Conservation (phyloP, 2,888 invertebrate species). For the Micoletzkya japonica region DNA sequence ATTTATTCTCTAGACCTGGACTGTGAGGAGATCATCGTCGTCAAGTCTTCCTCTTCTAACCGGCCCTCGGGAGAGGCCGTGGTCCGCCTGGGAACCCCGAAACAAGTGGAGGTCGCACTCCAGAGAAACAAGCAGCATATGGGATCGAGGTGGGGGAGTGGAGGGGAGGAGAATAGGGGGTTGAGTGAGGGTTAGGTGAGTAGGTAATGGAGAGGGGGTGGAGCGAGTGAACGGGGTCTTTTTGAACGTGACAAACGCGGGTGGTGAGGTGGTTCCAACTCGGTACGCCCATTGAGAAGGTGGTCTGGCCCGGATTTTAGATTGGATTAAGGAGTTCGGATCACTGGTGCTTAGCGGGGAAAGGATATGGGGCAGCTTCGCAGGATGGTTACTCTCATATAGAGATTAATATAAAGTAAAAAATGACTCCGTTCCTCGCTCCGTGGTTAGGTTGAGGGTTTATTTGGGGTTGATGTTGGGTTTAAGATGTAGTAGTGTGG, state of each 20-base stretch:
- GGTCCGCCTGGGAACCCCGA: conserved; percentile 47
- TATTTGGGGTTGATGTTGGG: no score
- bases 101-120: conserved; percentile 51
- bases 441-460: no score
- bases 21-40: conserved; percentile 56
- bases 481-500: no score
- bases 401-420: no score
- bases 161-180: not conserved
- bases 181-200: conserved; percentile 1
- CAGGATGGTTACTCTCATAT: no score
- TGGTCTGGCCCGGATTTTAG: no score
- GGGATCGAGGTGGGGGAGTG: conserved; percentile 55
- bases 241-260: not conserved
- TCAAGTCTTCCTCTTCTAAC: conserved; percentile 54
- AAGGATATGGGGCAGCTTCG: no score
- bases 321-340: not conserved
- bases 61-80: conserved; percentile 60
- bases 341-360: no score
- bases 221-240: not conserved
- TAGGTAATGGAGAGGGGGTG: not conserved
- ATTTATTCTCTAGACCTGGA: conserved; percentile 44
- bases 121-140: conserved; percentile 55
- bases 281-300: not conserved
- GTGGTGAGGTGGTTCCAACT: no score
- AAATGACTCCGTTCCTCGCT: no score